Base-by-base conservation (phyloP, 2,113 vertebrate genomes). In the Etheostoma cragini region DNA sequence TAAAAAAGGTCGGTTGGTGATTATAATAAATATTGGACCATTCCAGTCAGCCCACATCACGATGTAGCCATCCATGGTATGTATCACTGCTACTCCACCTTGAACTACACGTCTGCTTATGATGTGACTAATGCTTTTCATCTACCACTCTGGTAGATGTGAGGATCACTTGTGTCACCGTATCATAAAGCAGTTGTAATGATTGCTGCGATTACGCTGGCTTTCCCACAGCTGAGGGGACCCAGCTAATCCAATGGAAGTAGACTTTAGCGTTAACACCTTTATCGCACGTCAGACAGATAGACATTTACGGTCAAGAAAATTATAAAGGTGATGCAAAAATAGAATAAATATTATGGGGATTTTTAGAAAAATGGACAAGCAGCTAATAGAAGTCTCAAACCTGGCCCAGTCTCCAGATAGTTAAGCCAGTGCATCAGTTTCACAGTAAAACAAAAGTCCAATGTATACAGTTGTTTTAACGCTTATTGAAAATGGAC, bases 81-180 rank as follows among this genome's bases (percentile, higher is more conserved):
- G 75, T 76, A 52, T 71, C 72, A 67, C 30, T 8, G 42, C 73
- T 76, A 72, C 15, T 72, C 72, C 74, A 74, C 71, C 65, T 81
- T 82, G 61, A 85, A 75, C 46, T n/a, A 1, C 38, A 8, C 61
- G 54, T 69, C 46, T 49, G 78, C 46, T 42, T 89, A 69, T 83
- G 47, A 69, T 19, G 76, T 69, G 78, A 81, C 80, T 84, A 69
- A 84, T 74, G 70, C 80, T 72, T 84, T 83, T 85, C 73, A 86
- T 73, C 45, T n/a, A 2, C 24, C n/a, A 38, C 22, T 35, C 26
- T 5, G 58, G 67, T 73, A 69, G 72, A 65, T 76, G 67, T 53
- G 52, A 38, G 46, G 67, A 72, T 77, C 70, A 38, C 19, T 70
- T 10, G 61, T 87, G 86, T 80, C 78, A n/a, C 65, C 3, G 46